Conservation (phyloP, 2,888 invertebrate species). For the Apamea epomidion region DNA sequence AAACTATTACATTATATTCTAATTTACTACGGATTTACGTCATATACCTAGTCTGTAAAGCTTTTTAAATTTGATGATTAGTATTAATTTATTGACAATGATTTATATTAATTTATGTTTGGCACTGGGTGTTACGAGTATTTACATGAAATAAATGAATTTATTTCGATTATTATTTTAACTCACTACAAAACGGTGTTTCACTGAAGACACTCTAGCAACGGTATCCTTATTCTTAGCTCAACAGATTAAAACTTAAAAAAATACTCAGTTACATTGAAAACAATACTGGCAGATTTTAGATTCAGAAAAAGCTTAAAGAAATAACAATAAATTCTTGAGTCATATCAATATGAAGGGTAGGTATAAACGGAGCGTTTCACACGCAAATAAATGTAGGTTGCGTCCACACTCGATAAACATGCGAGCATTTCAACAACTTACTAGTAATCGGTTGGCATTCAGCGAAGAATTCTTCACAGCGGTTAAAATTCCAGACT, state of each 20-base stretch:
- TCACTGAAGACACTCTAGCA: no score
- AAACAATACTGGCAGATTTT: neutral
- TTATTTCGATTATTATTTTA: no score
- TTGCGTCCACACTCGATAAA: constrained; percentile 15
- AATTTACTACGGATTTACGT: no score
- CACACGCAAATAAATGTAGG: constrained; percentile 31
- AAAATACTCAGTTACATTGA: no score
- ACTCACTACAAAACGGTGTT: neutral
- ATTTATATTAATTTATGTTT: no score
- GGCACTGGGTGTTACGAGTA: no score
- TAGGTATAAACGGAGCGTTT: neutral
- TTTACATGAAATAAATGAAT: no score
- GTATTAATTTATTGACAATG: no score
- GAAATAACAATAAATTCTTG: neutral
- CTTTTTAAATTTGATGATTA: no score
- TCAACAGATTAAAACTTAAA: neutral
- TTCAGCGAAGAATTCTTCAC: constrained; percentile 27
- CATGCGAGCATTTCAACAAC: constrained; percentile 30
- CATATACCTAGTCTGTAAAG: no score
- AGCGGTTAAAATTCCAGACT: constrained; percentile 10
- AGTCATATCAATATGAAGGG: constrained; percentile 18
- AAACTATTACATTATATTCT: no score
- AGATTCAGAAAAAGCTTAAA: neutral
- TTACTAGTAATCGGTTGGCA: neutral
- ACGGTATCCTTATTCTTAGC: neutral